Evolutionary conservation across 2,797 vertebrate species (phyloP), one percentile per base, ranked within the genome.

Genomic region (Bradypodion pumilum): DNA sequence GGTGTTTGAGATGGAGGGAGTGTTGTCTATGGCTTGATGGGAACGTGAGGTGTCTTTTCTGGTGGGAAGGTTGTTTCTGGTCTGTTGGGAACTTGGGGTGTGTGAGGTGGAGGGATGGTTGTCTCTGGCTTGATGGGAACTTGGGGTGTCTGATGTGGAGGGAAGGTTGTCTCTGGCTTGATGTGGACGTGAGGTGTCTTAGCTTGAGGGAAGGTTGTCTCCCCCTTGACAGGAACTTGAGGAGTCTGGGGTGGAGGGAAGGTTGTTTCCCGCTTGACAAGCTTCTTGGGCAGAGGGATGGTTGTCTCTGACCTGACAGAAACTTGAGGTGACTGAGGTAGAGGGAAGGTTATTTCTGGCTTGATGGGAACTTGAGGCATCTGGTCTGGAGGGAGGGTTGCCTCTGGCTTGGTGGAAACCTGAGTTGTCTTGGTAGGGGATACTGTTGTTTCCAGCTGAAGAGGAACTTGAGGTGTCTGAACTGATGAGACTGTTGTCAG

Each of bases 351-450:
- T 6, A 44, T 74, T 29, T 19, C 13, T 49, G 72, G 44, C 29
- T 27, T 19, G 0, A 49, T 15, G 29, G 42, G 44, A 46, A n/a
- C 42, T 10, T 49, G 44, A 6, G 72, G 72, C 19, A 21, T 44
- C 52, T 59, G 1, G 0, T 1, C 1, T 59, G 15, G 16, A 8
- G 35, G 4, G 0, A 37, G 2, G 16, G 15, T 37, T 7, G 35
- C 69, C 19, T 40, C 19, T 13, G 35, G 19, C 37, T 37, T 40
- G 1, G 40, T 3, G 3, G 66, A 66, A 69, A 40, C 35, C 4
- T 69, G 66, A 40, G 66, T 32, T 0, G 66, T 40, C 21, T 69
- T 1, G 0, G 2, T 1, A 23, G 35, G 35, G 9, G 66, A 5
- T 1, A 25, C 1, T 0, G 7, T 69, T 3, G 66, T 69, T 3